These are phyloP conservation scores for Tragelaphus oryx DNA, from an alignment of 2,797 vertebrate genomes.

Conservation along the genomic window DNA sequence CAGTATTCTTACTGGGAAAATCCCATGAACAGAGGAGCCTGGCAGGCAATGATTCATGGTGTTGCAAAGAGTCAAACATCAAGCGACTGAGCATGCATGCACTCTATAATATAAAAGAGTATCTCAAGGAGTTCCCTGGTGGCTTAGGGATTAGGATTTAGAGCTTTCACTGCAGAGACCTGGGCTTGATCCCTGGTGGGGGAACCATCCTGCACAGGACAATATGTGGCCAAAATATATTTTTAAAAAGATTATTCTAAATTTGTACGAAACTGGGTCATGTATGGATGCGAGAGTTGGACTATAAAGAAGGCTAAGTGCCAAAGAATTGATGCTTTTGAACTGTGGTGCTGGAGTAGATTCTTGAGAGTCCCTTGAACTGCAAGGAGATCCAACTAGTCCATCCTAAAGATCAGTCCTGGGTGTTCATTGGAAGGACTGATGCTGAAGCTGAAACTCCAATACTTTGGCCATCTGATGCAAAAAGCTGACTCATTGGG, in stretches of 20 bases:
- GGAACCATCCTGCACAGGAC: neutral
- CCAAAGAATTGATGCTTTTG: no score
- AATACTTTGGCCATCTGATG: no score
- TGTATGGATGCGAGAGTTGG: no score
- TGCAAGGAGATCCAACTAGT: no score
- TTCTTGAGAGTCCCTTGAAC: no score
- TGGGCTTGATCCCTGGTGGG: neutral
- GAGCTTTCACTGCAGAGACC: neutral
- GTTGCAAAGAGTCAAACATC: neutral
- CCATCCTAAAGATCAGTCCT: no score
- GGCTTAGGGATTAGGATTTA: neutral
- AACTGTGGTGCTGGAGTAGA: no score
- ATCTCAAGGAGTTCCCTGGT: neutral
- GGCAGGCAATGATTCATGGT: neutral
- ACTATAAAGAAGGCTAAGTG: no score
- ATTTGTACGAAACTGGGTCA: neutral
- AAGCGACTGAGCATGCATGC: neutral
- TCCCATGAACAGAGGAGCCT: neutral
- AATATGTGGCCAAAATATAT: neutral
- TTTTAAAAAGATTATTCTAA: neutral
- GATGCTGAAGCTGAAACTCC: no score
- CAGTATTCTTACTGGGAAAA: neutral
- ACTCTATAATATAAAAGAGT: neutral
- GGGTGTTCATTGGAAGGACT: no score
- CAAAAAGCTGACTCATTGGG: no score